Base-by-base conservation (phyloP, 1,140 invertebrate species). In the Caenorhabditis latens region DNA sequence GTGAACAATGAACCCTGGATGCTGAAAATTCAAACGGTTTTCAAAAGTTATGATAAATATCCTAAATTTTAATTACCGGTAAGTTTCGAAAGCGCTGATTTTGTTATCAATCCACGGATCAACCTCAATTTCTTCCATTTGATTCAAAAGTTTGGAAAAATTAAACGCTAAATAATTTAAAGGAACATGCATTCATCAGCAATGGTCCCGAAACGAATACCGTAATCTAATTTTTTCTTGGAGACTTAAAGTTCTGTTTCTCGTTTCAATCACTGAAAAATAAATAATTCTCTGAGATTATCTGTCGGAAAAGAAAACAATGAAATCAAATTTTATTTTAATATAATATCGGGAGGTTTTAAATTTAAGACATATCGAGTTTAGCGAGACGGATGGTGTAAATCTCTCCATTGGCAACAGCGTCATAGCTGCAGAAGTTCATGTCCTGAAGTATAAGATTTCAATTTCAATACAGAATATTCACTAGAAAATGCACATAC, bases 361-460 rank as follows among this genome's bases (percentile, higher is more conserved):
- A 79, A 24, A 50, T 84, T 63, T 63, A 75, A 43, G 63, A 55
- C 63, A 85, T 83, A n/a, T 86, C 86, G 32, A 86, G 50, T 16
- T 58, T 58, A 5, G 75, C 86, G 11, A 86, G 75, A 55, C 86
- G 86, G 40, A 86, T 86, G 40, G 75, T 75, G 65, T 83, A 86
- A 42, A 86, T 42, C 42, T 86, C 55, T 2, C 11, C 13, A 24
- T 83, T 58, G 4, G 13, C 11, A 71, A 61, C 43, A 13, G 86
- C 55, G 58, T 58, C 65, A 65, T 86, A 86, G 46, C 46, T 58
- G 75, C 86, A 86, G 86, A 86, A 86, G 58, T 86, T 86, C 79
- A 40, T 86, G 58, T 86, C 86, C 86, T 86, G n/a, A 53, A 86
- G 9, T 9, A 42, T 40, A 58, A 42, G 32, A 24, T 55, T 24